These are phyloP conservation scores for Gerris lacustris DNA, from an alignment of 2,888 invertebrate species.

Conservation along the genomic window DNA sequence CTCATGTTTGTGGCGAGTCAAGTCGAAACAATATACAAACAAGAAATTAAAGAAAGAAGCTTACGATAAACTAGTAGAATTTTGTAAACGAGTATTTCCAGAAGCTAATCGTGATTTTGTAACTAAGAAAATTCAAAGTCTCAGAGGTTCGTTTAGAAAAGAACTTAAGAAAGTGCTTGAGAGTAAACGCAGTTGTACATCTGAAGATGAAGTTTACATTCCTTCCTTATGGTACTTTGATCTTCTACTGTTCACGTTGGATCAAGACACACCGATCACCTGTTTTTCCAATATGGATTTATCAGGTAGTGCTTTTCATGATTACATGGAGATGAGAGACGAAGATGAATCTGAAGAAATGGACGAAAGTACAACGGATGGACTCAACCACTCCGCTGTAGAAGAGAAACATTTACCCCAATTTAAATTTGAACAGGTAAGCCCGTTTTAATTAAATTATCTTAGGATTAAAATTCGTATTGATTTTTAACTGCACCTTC, in stretches of 20 bases:
- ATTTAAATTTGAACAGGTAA: no score
- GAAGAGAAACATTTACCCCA: no score
- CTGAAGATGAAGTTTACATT: background rate
- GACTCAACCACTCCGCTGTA: no score
- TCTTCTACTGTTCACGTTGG: background rate
- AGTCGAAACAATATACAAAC: constrained; percentile 12
- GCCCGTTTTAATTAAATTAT: no score
- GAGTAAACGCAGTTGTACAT: constrained; percentile 3
- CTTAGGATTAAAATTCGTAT: no score
- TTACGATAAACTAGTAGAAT: constrained; percentile 10
- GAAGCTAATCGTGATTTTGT: constrained; percentile 19
- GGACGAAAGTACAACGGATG: no score
- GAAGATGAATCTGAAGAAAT: no score
- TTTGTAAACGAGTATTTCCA: constrained; percentile 20
- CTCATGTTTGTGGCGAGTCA: constrained; percentile 6
- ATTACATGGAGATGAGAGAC: no score
- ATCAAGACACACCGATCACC: background rate
- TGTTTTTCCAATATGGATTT: background rate
- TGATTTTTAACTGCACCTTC: no score
- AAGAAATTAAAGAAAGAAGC: constrained; percentile 17
- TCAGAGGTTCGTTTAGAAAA: constrained; percentile 13
- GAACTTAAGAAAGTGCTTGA: constrained; percentile 16
- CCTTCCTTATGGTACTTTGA: background rate
- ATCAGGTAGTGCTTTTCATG: no score
- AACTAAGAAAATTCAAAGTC: constrained; percentile 6